These are phyloP conservation scores for Dicranocentrus wangi DNA, from an alignment of 2,888 invertebrate species.

Conservation along the genomic window DNA sequence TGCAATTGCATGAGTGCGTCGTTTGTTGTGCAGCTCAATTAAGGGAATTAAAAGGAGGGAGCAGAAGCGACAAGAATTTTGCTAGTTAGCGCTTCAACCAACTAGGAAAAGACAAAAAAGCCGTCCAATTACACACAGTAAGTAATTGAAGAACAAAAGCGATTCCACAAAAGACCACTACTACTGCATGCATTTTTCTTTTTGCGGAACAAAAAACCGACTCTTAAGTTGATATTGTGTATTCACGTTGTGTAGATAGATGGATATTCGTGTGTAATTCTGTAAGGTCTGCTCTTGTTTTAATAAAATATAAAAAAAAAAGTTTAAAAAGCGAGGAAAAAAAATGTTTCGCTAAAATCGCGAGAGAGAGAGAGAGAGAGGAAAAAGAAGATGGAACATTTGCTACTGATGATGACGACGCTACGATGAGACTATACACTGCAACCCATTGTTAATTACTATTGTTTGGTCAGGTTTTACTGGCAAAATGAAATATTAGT, in stretches of 20 bases:
- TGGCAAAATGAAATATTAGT: constrained; percentile 61
- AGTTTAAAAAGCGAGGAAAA: too few species aligned
- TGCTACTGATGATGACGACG: background rate
- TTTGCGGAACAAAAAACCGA: background rate
- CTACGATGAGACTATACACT: background rate
- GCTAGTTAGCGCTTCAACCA: constrained; percentile 53
- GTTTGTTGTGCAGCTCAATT: background rate
- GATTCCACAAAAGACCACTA: background rate
- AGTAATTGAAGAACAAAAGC: constrained; percentile 15
- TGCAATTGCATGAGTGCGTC: too few species aligned
- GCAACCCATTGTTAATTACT: constrained; percentile 58
- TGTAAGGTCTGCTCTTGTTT: too few species aligned
- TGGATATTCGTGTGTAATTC: too few species aligned
- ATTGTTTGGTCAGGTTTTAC: constrained; percentile 61
- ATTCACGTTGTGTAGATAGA: too few species aligned
- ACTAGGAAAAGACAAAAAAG: constrained; percentile 16
- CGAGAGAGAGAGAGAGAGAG: constrained; percentile 13
- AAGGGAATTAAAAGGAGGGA: constrained; percentile 35
- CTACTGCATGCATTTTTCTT: background rate
- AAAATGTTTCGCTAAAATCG: background rate
- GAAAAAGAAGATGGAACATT: constrained; percentile 15
- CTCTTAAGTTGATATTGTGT: too few species aligned
- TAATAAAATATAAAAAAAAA: too few species aligned
- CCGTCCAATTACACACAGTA: constrained; percentile 52
- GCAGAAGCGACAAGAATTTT: constrained; percentile 66